Evolutionary conservation across 1,140 invertebrate species (phyloP).

Genomic region (Bombus huntii): DNA sequence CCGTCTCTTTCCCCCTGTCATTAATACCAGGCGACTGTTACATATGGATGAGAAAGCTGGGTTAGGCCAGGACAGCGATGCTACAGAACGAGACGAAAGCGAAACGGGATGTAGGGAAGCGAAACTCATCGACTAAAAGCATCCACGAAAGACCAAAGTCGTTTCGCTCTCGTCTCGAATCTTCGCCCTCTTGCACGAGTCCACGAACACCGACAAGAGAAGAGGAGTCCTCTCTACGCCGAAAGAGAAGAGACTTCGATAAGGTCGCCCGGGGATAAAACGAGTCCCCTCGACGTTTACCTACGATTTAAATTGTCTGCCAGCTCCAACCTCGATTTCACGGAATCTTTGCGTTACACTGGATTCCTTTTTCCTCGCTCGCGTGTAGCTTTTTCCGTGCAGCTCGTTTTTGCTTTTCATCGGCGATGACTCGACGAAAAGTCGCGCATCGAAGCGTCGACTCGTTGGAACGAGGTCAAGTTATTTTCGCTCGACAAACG

Average conservation of each 20-base stretch:
- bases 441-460: neutral
- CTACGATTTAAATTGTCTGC: constrained; percentile 66
- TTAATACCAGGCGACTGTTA: constrained; percentile 83
- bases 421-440: constrained; percentile 9
- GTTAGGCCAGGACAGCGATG: constrained; percentile 69
- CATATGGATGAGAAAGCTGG: constrained; percentile 81
- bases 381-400: neutral
- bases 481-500: constrained; percentile 5
- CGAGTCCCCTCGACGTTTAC: constrained; percentile 65
- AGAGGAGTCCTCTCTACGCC: constrained; percentile 7
- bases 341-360: constrained; percentile 36
- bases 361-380: constrained; percentile 45
- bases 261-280: constrained; percentile 50
- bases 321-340: constrained; percentile 27
- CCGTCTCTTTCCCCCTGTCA: constrained; percentile 73
- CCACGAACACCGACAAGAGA: neutral
- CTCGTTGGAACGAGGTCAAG: neutral
- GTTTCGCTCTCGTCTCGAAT: constrained; percentile 74
- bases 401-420: neutral
- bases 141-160: constrained; percentile 78
- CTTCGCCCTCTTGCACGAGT: constrained; percentile 50
- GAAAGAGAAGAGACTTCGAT: constrained; percentile 54
- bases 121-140: constrained; percentile 83
- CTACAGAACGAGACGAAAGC: constrained; percentile 77
- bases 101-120: constrained; percentile 78